A percentile compares a stretch with the other conserved stretches of the same genome.
Conservation (phyloP, 2,888 invertebrate species). For the Drosophila infuscata region DNA sequence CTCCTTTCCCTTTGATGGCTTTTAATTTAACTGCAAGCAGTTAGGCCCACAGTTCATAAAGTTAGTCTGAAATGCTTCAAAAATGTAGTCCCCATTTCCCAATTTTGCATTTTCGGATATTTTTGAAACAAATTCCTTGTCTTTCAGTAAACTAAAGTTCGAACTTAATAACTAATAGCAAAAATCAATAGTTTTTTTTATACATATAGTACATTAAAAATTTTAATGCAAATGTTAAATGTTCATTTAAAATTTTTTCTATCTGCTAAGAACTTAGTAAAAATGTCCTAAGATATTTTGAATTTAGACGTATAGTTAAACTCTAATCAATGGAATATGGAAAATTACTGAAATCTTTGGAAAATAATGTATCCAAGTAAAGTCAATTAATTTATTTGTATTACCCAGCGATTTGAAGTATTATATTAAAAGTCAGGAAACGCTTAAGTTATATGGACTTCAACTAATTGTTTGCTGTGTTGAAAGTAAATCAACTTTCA, state of each 20-base stretch:
- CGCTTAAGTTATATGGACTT: not conserved
- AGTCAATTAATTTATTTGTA: not conserved
- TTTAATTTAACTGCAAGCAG: slow-evolving; percentile 8
- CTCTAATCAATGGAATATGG: not conserved
- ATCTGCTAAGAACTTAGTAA: not conserved
- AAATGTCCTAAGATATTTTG: not conserved
- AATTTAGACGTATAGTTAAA: not conserved
- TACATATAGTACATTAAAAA: not conserved
- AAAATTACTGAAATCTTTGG: not conserved
- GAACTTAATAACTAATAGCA: not conserved
- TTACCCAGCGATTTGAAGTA: not conserved
- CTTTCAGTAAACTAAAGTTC: not conserved
- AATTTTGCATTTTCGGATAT: not conserved
- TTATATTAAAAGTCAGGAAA: not conserved
- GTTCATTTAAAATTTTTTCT: not conserved
- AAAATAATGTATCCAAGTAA: not conserved
- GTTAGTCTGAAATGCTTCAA: not conserved
- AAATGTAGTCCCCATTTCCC: not conserved
- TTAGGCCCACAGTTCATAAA: not conserved
- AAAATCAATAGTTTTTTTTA: not conserved
- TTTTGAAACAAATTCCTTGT: not conserved
- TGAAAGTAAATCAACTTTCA: not conserved
- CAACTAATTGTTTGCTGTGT: not conserved
- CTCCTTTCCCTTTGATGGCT: not conserved
- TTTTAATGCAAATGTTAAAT: not conserved